A percentile compares a stretch with the other conserved stretches of the same genome.
Evolutionary conservation across 30 jellyfish, hydroid and myxozoan species (phyloP).

Genomic region (Aurelia aurita complex sp. Pacific): DNA sequence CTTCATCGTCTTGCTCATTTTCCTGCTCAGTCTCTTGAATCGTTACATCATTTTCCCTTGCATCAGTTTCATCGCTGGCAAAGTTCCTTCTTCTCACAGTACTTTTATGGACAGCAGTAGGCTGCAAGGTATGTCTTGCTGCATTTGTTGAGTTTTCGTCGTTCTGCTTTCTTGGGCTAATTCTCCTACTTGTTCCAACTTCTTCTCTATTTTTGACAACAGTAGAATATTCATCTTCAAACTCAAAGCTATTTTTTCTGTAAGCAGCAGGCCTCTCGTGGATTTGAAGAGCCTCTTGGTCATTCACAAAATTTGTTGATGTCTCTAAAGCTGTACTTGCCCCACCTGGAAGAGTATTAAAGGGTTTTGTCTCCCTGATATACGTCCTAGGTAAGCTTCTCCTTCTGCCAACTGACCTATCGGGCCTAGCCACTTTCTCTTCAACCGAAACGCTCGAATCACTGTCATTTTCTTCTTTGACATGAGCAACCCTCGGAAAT

Average conservation of each 20-base stretch:
- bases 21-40: constrained; percentile 9
- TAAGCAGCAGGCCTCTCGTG: neutral
- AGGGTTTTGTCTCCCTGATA: constrained; percentile 8
- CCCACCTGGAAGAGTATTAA: constrained; percentile 27
- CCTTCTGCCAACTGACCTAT: constrained; percentile 1
- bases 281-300: neutral
- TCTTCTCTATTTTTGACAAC: neutral
- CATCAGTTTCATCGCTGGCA: constrained; percentile 8
- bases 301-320: neutral
- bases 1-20: constrained; percentile 63
- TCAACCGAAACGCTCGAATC: constrained; percentile 17
- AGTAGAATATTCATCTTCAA: constrained; percentile 12
- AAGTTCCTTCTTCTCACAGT: neutral
- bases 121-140: neutral
- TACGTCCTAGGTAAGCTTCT: constrained; percentile 33
- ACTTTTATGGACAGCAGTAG: neutral
- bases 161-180: neutral
- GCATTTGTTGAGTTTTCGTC: neutral
- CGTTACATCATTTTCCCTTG: neutral
- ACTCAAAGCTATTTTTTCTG: constrained; percentile 61
- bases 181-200: neutral
- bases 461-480: constrained; percentile 7
- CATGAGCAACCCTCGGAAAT: constrained; percentile 21
- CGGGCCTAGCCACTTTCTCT: constrained; percentile 1
- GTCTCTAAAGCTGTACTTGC: neutral